Conservation (phyloP, 2,797 vertebrate species). For the Alfaro cultratus region DNA sequence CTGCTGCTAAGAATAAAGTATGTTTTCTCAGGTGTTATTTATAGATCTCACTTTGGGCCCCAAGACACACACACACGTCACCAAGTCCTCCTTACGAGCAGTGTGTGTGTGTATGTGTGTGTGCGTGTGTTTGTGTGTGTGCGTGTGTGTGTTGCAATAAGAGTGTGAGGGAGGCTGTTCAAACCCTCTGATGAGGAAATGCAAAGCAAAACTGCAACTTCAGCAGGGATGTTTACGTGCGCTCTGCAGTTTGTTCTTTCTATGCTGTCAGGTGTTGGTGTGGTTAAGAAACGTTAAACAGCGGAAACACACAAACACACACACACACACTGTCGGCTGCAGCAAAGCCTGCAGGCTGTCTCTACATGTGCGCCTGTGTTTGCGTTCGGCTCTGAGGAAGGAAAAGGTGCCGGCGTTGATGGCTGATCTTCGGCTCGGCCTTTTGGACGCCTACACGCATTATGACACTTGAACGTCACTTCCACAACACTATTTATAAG, state of each 20-base stretch:
- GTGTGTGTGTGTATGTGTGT: background rate
- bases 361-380: slow-evolving; percentile 23
- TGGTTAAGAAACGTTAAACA: slow-evolving; percentile 69
- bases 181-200: slow-evolving; percentile 58
- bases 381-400: slow-evolving; percentile 47
- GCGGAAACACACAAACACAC: slow-evolving; percentile 53
- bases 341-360: slow-evolving; percentile 34
- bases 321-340: slow-evolving; percentile 36
- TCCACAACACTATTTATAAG: slow-evolving; percentile 91
- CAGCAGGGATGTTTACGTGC: slow-evolving; percentile 49
- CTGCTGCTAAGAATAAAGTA: slow-evolving; percentile 83
- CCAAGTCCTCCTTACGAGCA: slow-evolving; percentile 58
- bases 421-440: slow-evolving; percentile 84
- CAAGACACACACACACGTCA: slow-evolving; percentile 69
- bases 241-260: slow-evolving; percentile 21
- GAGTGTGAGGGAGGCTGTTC: slow-evolving; percentile 45
- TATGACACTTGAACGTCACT: slow-evolving; percentile 88
- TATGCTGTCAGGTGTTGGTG: slow-evolving; percentile 68
- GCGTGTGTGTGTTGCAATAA: slow-evolving; percentile 62
- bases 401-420: slow-evolving; percentile 43
- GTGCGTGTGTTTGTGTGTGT: slow-evolving; percentile 27
- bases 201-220: slow-evolving; percentile 62
- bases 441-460: slow-evolving; percentile 89
- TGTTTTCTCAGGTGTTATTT: slow-evolving; percentile 79
- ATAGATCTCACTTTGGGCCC: slow-evolving; percentile 71